Evolutionary conservation across 2,888 invertebrate species (phyloP), one percentile per base, ranked within the genome.

Genomic region (Xanthorhoe designata): DNA sequence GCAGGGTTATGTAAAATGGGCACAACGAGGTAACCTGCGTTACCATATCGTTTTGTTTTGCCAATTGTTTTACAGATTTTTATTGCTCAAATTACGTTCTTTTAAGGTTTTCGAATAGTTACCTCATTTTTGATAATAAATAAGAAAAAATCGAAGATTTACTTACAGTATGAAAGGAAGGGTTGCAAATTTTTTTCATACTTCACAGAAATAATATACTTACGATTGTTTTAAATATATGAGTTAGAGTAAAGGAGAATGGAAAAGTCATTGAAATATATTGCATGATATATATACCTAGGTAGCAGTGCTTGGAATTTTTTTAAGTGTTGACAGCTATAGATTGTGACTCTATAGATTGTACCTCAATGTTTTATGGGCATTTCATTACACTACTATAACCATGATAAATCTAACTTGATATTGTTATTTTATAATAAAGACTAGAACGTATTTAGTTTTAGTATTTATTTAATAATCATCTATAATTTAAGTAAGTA

Each of bases 1-100:
- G 18, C 42, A 55, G 54, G 54, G 54, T 55, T 18, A 38, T 32
- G 38, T 9, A 38, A 9, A 18, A 54, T 42, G 9, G 4, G 0
- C 53, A 35, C 53, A 42, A 38, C 35, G 29, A 52, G 13, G 18
- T 18, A 35, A 53, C n/a, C 35, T 17, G 35, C 17, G n/a, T 51
- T 24, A 19, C 6, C n/a, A 0, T 17, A 5, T 15, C 38, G 45
- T 45, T 45, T 45, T 7, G 7, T 7, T 7, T 32, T 6, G 4
- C 8, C 24, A 24, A 32, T 7, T 32, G 8, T 7, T 32, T 5
- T 38, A 38, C 13, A 42, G 38, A 42, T 42, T 42, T 13, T 42
- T 13, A 42, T 42, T 42, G 38, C 38, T 42, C 38, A 42, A 42
- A 4, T 42, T 13, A 42, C 10, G 2, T 42, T 42, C 38, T 13